These are phyloP conservation scores for Odocoileus hemionus DNA, from an alignment of 2,113 vertebrate genomes.

Conservation along the genomic window DNA sequence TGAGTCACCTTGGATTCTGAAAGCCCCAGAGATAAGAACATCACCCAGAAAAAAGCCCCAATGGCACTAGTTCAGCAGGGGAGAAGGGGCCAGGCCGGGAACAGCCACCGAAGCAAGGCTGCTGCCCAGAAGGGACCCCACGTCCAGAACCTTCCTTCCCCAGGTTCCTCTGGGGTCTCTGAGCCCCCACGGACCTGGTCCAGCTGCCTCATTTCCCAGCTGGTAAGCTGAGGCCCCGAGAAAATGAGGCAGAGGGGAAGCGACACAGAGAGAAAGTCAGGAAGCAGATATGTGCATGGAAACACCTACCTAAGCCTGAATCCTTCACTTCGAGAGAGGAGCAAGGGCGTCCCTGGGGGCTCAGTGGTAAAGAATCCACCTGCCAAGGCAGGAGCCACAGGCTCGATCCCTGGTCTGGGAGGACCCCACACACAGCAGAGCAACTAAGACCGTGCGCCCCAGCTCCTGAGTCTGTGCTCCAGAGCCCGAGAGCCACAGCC, in stretches of 20 bases:
- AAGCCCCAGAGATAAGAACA: neutral
- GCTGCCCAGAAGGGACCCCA: neutral
- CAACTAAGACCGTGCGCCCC: neutral
- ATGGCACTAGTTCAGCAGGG: neutral
- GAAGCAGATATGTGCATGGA: neutral
- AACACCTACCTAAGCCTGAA: neutral
- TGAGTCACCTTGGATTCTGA: neutral
- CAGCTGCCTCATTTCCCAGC: neutral
- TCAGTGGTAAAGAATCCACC: neutral
- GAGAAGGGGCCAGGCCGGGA: neutral
- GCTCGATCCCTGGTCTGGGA: rapidly evolving
- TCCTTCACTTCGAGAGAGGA: neutral
- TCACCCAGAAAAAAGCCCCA: no score
- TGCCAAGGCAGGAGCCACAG: neutral
- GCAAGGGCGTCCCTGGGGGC: neutral
- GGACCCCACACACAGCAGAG: neutral
- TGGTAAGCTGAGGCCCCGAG: neutral
- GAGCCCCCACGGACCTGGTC: neutral
- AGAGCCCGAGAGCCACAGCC: neutral
- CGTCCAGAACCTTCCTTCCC: neutral
- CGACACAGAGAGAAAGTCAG: neutral
- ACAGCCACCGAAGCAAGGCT: neutral
- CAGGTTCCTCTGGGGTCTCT: neutral
- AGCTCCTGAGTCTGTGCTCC: neutral
- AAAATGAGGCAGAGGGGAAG: neutral